A percentile compares a stretch with the other conserved stretches of the same genome.
phyloP scores from a whole-genome alignment of 1,140 invertebrate genomes.

The Bicyclus anynana region DNA sequence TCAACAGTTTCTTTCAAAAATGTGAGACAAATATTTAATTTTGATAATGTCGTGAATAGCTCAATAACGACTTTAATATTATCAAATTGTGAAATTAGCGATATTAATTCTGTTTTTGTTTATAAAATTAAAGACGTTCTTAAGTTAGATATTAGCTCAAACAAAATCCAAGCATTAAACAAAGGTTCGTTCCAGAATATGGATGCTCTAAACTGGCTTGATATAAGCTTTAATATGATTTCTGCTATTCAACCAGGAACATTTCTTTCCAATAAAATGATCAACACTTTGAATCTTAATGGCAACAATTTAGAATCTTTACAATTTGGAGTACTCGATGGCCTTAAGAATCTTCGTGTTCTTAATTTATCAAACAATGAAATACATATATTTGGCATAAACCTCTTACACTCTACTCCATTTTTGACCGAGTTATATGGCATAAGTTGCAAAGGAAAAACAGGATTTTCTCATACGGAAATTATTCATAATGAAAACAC shows the following conservation, averaged over 20 bases:
- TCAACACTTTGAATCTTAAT: conserved; percentile 32
- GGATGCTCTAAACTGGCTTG: conserved; percentile 17
- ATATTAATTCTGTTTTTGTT: conserved; percentile 9
- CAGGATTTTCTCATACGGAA: not conserved
- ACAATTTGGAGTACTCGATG: conserved; percentile 36
- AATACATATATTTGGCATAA: conserved; percentile 9
- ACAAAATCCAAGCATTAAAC: conserved; percentile 11
- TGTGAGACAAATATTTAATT: conserved; percentile 1
- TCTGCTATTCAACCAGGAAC: conserved; percentile 34
- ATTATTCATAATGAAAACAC: not conserved
- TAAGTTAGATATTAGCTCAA: conserved; percentile 22
- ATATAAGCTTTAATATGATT: conserved; percentile 33
- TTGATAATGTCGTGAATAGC: conserved; percentile 2
- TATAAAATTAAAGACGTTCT: conserved; percentile 10
- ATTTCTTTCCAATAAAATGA: conserved; percentile 28
- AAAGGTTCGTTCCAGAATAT: conserved; percentile 21
- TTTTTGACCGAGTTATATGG: conserved; percentile 3
- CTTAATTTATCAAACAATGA: conserved; percentile 36
- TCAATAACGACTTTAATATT: conserved; percentile 14
- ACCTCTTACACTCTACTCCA: conserved; percentile 13
- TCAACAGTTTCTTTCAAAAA: conserved; percentile 9
- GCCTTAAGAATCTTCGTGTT: conserved; percentile 23
- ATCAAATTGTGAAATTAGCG: conserved; percentile 5
- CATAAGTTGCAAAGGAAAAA: conserved; percentile 9
- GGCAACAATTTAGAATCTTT: conserved; percentile 29